Evolutionary conservation across 92 coral and sea anemone species (phyloP), one percentile per base, ranked within the genome.

Genomic region (Phenganax marumi): DNA sequence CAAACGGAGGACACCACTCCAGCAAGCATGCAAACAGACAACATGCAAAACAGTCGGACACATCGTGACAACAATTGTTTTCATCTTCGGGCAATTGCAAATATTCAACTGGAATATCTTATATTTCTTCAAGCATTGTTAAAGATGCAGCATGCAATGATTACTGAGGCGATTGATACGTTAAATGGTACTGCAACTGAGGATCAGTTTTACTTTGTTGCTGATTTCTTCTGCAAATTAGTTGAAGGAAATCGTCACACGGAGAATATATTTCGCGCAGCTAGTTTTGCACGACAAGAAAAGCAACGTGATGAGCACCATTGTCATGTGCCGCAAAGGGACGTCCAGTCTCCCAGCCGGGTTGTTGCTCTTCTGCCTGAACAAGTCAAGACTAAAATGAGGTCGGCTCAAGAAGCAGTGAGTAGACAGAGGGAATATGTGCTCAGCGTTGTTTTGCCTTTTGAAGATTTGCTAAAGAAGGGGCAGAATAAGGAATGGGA

Each of bases 171-270:
- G 8, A 16, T 61, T 16, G 24, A 22, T 19, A 60, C 72, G n/a
- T 16, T 78, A 22, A 50, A 63, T 12, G 46, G 48, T 52, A 47
- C 83, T 7, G 24, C 7, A 51, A 78, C 23, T 43, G 83, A 61
- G 60, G 83, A 78, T 2, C 83, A 78, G 53, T 61, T 43, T 48
- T 78, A 3, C 21, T 78, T 46, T 22, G 68, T 78, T 18, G 73
- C 73, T 7, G 73, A 78, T 48, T 61, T 61, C 60, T 78, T 56
- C 25, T 50, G 68, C 24, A 78, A 50, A 6, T 62, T 78, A 22
- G 17, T 78, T 17, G 83, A 78, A 46, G 73, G 51, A 7, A 78
- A 66, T 52, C 57, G 83, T 33, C 57, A 24, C 5, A 78, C 73
- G 8, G 55, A 16, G 25, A 50, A 62, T 19, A 24, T 78, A 50